Percentiles rank a stretch among this genome's conserved stretches.
Evolutionary conservation across 2,797 vertebrate genomes (phyloP).

Genomic region (Sebastiscus tertius): DNA sequence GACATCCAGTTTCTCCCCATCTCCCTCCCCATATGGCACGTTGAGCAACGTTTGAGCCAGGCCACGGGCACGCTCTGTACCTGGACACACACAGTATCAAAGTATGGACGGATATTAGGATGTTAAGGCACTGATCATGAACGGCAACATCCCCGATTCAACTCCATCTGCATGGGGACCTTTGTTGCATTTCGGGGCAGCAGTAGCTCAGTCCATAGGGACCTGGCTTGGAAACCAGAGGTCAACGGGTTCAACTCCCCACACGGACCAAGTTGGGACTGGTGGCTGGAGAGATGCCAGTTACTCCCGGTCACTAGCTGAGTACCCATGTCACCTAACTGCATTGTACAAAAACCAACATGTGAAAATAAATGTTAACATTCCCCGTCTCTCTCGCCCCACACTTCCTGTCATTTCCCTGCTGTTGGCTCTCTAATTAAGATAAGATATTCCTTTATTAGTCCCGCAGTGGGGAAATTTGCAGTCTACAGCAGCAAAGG

Average conservation of each 20-base stretch:
- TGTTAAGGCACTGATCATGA: not conserved
- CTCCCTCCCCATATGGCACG: constrained; percentile 86
- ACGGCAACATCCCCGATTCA: not conserved
- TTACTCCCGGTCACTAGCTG: no score
- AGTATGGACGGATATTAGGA: not conserved
- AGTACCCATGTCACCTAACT: no score
- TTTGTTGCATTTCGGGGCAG: not conserved
- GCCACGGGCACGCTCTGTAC: constrained; percentile 82
- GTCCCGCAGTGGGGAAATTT: rapidly evolving
- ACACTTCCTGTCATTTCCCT: not conserved
- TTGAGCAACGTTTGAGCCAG: constrained; percentile 79
- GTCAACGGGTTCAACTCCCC: no score
- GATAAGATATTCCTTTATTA: no score
- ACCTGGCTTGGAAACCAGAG: no score
- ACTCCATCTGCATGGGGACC: not conserved
- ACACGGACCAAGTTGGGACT: no score
- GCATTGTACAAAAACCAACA: no score
- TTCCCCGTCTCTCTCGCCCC: not conserved
- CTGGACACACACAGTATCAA: constrained; percentile 69
- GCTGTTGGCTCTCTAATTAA: not conserved
- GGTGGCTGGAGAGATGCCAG: no score
- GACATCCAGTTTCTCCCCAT: constrained; percentile 89
- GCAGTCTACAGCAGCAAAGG: no score
- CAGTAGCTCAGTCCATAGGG: no score
- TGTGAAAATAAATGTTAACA: no score